Conservation (phyloP, 2,888 invertebrate species). For the Drosophila subquinaria region DNA sequence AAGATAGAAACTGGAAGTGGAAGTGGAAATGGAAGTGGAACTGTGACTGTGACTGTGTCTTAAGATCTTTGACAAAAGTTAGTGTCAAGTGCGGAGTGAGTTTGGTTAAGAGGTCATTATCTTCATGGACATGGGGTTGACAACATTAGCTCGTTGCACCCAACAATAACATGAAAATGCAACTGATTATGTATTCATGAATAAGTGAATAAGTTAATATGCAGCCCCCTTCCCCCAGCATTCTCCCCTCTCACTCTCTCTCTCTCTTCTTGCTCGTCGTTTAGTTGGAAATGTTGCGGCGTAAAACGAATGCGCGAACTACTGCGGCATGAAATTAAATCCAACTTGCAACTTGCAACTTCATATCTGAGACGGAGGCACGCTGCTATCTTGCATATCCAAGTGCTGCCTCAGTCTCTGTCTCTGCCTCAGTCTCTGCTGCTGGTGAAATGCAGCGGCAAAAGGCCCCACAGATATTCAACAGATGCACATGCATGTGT, state of each 20-base stretch:
- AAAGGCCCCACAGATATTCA: conserved; percentile 58
- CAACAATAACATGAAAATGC: conserved; percentile 25
- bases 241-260: not conserved
- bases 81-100: conserved; percentile 54
- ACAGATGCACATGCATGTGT: conserved; percentile 75
- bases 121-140: conserved; percentile 59
- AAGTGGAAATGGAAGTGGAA: conserved; percentile 20
- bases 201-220: conserved; percentile 62
- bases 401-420: conserved; percentile 43
- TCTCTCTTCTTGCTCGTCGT: conserved; percentile 20
- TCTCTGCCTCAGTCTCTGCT: not conserved
- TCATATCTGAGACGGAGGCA: conserved; percentile 38
- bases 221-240: not conserved
- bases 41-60: conserved; percentile 19
- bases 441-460: conserved; percentile 65
- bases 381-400: conserved; percentile 76
- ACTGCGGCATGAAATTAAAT: conserved; percentile 84
- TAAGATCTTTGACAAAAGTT: conserved; percentile 54
- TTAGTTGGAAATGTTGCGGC: conserved; percentile 73
- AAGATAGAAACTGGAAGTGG: conserved; percentile 14
- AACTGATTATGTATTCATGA: conserved; percentile 77
- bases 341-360: conserved; percentile 62
- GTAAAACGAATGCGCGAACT: conserved; percentile 79
- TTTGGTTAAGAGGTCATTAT: conserved; percentile 73
- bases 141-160: conserved; percentile 65